Percentiles rank a stretch among this genome's conserved stretches.
Evolutionary conservation across 2,113 vertebrate genomes (phyloP).

Genomic region (Pagrus major): DNA sequence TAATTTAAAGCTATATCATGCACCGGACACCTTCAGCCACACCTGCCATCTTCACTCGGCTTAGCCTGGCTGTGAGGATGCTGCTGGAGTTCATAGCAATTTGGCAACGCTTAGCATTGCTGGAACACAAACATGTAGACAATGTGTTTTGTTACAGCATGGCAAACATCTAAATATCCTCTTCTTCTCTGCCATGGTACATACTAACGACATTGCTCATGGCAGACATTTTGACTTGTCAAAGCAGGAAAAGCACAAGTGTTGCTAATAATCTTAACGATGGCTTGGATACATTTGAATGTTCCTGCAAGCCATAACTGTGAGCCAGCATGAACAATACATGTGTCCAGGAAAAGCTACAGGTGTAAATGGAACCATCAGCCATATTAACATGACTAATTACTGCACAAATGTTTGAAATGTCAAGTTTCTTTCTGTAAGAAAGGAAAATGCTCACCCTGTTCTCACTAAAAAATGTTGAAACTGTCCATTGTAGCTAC

Average conservation of each 20-base stretch:
- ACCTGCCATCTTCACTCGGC: too few relatives aligned
- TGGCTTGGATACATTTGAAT: background rate
- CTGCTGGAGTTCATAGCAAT: too few relatives aligned
- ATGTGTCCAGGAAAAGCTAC: background rate
- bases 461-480: background rate
- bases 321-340: too few relatives aligned
- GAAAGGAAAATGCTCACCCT: background rate
- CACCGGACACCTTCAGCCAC: too few relatives aligned
- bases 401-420: too few relatives aligned
- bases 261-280: background rate
- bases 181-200: background rate
- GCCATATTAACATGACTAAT: too few relatives aligned
- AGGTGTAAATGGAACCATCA: too few relatives aligned
- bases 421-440: background rate
- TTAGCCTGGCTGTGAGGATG: background rate
- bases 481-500: background rate
- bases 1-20: too few relatives aligned
- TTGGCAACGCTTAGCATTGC: background rate
- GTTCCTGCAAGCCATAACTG: background rate
- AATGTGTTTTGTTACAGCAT: background rate
- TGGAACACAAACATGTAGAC: background rate
- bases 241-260: background rate
- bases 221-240: background rate
- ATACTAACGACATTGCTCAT: background rate
- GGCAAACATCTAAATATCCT: background rate